A percentile compares a stretch with the other conserved stretches of the same genome.
phyloP scores from a whole-genome alignment of 1,140 invertebrate species.

The Pseudomyrmex gracilis region DNA sequence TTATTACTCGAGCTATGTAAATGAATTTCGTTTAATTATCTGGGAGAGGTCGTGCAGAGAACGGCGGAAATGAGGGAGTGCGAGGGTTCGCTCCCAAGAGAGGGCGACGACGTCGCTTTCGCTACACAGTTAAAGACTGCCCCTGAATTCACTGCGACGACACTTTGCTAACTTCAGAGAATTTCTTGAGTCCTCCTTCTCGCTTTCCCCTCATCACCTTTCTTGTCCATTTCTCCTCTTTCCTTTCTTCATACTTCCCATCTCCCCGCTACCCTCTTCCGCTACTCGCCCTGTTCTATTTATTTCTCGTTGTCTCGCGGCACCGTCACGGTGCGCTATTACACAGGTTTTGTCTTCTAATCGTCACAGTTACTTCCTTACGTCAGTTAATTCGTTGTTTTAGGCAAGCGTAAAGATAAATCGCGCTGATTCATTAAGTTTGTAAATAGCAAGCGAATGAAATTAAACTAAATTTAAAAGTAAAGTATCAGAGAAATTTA shows the following conservation, averaged over 20 bases:
- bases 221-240: constrained; percentile 26
- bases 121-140: constrained; percentile 75
- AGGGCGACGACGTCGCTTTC: constrained; percentile 63
- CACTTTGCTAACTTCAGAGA: constrained; percentile 73
- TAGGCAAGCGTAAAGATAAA: constrained; percentile 16
- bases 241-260: neutral
- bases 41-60: constrained; percentile 60
- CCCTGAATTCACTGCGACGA: constrained; percentile 74
- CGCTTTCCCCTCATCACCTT: neutral
- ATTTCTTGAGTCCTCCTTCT: constrained; percentile 56
- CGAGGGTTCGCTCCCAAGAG: constrained; percentile 48
- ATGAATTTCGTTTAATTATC: constrained; percentile 86
- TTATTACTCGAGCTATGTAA: constrained; percentile 85
- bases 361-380: constrained; percentile 32
- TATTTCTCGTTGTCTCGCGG: constrained; percentile 41
- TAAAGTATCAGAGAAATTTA: neutral
- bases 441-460: neutral
- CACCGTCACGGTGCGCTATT: constrained; percentile 42
- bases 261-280: constrained; percentile 8
- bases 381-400: constrained; percentile 55
- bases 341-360: constrained; percentile 60
- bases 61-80: constrained; percentile 51
- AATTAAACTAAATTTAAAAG: neutral
- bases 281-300: constrained; percentile 35
- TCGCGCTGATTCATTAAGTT: constrained; percentile 38